phyloP scores from a whole-genome alignment of 2,797 vertebrate genomes.

The Dicrostonyx torquatus region DNA sequence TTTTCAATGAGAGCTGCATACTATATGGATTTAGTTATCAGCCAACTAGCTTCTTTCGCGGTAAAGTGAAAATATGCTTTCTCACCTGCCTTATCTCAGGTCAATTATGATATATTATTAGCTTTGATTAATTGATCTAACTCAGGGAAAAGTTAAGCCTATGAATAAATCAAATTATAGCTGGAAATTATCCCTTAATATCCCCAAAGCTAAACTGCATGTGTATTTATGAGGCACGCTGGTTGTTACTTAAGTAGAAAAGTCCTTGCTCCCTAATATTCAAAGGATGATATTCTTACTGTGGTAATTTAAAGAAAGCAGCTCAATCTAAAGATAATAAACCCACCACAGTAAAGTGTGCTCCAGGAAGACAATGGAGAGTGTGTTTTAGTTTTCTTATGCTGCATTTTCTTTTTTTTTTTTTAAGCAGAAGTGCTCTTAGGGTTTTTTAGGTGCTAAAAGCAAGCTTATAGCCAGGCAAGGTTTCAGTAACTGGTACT shows the following conservation, averaged over 20 bases:
- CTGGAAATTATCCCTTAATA: background rate
- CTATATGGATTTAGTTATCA: slow-evolving; percentile 52
- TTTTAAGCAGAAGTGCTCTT: slow-evolving; percentile 18
- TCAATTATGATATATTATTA: slow-evolving; percentile 61
- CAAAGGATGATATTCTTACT: slow-evolving; percentile 63
- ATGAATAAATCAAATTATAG: slow-evolving; percentile 28
- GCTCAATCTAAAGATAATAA: slow-evolving; percentile 41
- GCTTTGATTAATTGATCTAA: slow-evolving; percentile 56
- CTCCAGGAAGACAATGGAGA: slow-evolving; percentile 37
- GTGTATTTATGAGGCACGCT: background rate
- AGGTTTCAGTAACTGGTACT: slow-evolving; percentile 39
- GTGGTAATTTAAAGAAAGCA: slow-evolving; percentile 25
- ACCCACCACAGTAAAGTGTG: slow-evolving; percentile 36
- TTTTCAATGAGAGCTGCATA: background rate
- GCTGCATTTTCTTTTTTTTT: background rate
- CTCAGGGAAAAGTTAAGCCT: background rate
- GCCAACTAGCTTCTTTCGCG: slow-evolving; percentile 20
- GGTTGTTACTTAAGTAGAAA: background rate
- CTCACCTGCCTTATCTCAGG: slow-evolving; percentile 33
- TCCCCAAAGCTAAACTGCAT: background rate
- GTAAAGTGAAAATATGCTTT: slow-evolving; percentile 5
- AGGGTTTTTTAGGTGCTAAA: slow-evolving; percentile 62
- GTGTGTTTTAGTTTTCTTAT: slow-evolving; percentile 16
- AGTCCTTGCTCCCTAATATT: background rate
- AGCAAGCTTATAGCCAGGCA: slow-evolving; percentile 66